Base-by-base conservation (phyloP, 2,113 vertebrate species). In the Speoplatyrhinus poulsoni region DNA sequence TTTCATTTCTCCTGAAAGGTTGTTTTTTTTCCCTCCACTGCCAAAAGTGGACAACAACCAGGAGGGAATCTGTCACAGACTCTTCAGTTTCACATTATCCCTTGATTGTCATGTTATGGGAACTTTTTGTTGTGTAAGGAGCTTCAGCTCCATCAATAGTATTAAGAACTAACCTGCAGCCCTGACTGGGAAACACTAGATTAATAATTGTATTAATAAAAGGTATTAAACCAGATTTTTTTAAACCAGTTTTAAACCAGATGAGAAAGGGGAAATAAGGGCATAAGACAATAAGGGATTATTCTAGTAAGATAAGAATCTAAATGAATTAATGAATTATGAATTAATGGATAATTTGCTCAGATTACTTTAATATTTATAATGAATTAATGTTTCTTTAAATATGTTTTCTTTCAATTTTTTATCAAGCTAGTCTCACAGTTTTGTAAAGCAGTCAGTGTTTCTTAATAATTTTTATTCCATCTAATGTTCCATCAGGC, bases 401-500 rank as follows among this genome's bases (percentile, higher is more conserved):
- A 26, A 26, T 26, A 19, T 16, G 17, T 82, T 73, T 71, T 0
- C 26, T 26, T 26, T 26, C 26, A 0, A 50, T 46, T 69, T 60
- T 60, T 9, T 33, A 4, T 60, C 10, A 54, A 72, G 49, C 32
- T 60, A 62, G 26, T 26, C 26, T 26, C 2, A 3, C 82, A 49
- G 26, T 26, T 26, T 26, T 26, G 26, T 26, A 26, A 26, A 26
- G 26, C 80, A 75, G 54, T 71, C 49, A 66, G 63, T 77, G 82
- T 83, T 76, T 80, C 26, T 26, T 26, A 26, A 72, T 76, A 4
- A 58, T 82, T 81, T 82, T 46, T 79, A 67, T 60, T 72, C 69
- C 80, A 59, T 26, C 26, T 26, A 26, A 26, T 3, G 32, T 33
- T 58, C 69, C 56, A 19, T 82, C 58, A 19, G 26, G 26, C 26